Evolutionary conservation across 2,797 vertebrate species (phyloP).

Genomic region (Gadopsis marmoratus): DNA sequence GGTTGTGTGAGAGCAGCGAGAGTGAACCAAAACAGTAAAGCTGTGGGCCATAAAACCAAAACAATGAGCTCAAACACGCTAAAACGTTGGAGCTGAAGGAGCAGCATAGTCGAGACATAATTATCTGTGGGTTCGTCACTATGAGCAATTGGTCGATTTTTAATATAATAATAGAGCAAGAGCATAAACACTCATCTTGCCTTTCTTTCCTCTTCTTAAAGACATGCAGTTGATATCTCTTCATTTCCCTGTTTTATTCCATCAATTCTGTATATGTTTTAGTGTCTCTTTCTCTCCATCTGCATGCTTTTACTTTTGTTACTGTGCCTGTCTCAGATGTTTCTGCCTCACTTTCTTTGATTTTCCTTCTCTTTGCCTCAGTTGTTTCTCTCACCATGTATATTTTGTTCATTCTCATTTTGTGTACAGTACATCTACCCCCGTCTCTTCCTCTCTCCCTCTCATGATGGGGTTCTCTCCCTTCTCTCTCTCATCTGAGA

Average conservation of each 20-base stretch:
- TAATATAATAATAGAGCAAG: neutral
- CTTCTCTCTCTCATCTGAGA: conserved; percentile 69
- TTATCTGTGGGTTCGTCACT: neutral
- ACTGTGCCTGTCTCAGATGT: conserved; percentile 4
- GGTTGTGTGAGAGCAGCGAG: neutral
- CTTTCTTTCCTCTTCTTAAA: neutral
- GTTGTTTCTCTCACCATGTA: conserved; percentile 26
- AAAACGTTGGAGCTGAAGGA: neutral
- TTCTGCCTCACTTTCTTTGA: conserved; percentile 24
- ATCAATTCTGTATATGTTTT: neutral
- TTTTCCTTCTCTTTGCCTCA: conserved; percentile 43
- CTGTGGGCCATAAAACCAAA: neutral
- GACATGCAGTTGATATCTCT: too few relatives aligned
- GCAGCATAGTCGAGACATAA: neutral
- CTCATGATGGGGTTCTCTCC: conserved; percentile 61
- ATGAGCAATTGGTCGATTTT: neutral
- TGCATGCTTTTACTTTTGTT: conserved; percentile 5
- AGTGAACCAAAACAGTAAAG: neutral
- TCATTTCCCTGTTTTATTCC: neutral
- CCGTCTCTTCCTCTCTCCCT: conserved; percentile 42
- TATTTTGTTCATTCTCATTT: conserved; percentile 44
- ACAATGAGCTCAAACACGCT: neutral
- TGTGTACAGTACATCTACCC: conserved; percentile 45
- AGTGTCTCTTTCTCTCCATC: conserved; percentile 4
- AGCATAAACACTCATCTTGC: neutral